These are phyloP conservation scores for Pipistrellus pipistrellus DNA, from an alignment of 2,797 vertebrate species.

Conservation along the genomic window DNA sequence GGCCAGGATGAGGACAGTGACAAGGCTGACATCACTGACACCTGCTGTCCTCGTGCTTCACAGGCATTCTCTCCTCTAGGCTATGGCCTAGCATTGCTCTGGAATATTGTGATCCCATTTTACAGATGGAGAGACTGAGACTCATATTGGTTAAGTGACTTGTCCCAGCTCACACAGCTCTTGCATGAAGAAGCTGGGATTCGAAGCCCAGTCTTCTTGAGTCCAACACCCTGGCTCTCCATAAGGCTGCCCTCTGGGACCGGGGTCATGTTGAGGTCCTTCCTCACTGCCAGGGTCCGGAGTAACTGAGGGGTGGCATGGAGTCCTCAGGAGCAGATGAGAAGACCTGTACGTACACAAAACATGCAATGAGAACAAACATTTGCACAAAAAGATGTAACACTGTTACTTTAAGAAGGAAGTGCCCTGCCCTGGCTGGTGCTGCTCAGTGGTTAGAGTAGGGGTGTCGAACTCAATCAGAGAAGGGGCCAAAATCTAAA, in stretches of 20 bases:
- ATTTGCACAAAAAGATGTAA: not conserved
- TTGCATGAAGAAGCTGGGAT: not conserved
- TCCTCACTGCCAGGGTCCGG: not conserved
- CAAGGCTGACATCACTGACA: no score
- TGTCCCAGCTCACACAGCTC: not conserved
- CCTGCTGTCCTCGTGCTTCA: not conserved
- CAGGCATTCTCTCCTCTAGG: not conserved
- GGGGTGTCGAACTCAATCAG: no score
- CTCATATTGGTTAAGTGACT: not conserved
- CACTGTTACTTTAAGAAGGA: not conserved
- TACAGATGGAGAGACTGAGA: not conserved
- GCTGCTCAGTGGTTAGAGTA: no score
- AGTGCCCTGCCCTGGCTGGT: not conserved
- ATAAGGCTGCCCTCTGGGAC: no score
- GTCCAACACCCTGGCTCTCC: not conserved
- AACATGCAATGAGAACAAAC: not conserved
- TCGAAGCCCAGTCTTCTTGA: not conserved
- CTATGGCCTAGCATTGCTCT: not conserved
- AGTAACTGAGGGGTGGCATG: not conserved
- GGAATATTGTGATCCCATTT: not conserved
- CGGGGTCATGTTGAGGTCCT: accelerated
- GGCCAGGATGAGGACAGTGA: no score
- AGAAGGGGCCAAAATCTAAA: no score
- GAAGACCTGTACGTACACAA: not conserved
- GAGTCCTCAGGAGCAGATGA: not conserved